Evolutionary conservation across 2,113 vertebrate species (phyloP), one percentile per base, ranked within the genome.

Genomic region (Orthochromis malagaraziensis): DNA sequence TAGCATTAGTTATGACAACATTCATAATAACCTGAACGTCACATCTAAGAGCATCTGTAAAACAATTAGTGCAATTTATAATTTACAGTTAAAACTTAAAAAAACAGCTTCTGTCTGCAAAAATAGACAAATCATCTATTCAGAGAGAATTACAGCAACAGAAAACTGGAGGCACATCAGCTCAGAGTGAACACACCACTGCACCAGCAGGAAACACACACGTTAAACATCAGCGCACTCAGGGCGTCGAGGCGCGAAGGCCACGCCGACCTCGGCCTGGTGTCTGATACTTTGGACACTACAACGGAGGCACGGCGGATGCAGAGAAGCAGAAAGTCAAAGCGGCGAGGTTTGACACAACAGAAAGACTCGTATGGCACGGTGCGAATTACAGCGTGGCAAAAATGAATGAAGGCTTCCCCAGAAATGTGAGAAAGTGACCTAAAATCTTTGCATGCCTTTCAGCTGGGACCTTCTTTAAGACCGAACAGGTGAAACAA

Each of bases 31-130:
- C 92, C 86, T 94, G 92, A 94, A 94, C 91, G 57, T 90, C 88
- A 95, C 91, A 91, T 92, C 89, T 93, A 93, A 89, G 87, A 92
- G 94, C 91, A 83, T 94, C 75, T 90, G 82, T 86, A 70, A 92
- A 94, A 96, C 91, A 93, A 79, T 95, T 94, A 96, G 95, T 96
- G 96, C 96, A 96, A 96, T 95, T 91, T 93, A 92, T 89, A 89
- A 75, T 90, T 85, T 93, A 92, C 92, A 88, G 83, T 88, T 85
- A 63, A 93, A 93, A 93, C 84, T 89, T 83, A 94, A 92, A 94
- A 94, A 93, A 92, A 93, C 91, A 86, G 87, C 84, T 86, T 91
- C 89, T 84, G 60, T 91, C 83, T 93, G 86, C 83, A 96, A 95
- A 96, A 96, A 96, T 96, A 96, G 95, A 96, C 94, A 93, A 58